Base-by-base conservation (phyloP, 2,113 vertebrate species). In the Felis chaus region DNA sequence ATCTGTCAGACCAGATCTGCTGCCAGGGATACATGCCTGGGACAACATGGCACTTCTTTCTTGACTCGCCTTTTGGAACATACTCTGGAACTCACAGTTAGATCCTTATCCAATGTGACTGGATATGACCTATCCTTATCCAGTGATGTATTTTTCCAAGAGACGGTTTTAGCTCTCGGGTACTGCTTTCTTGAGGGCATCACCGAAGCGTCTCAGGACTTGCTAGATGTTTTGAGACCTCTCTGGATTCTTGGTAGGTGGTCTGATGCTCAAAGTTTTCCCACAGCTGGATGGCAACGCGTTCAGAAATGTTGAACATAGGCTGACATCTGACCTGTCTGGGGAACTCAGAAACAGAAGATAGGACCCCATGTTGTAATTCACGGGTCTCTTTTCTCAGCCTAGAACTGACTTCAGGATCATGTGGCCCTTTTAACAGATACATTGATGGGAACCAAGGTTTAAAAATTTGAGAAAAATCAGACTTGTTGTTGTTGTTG, bases 381-480 rank as follows among this genome's bases (percentile, higher is more conserved):
- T 78, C 41, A 2, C 12, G 31, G 39, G 39, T 68, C 55, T 94
- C n/a, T 95, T 87, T 83, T 41, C 94, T 85, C 53, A 45, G 39
- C 1, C 18, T 36, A 74, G 84, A 57, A 55, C 65, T 23, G 71
- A 45, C n/a, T 25, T 84, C 31, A 50, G 23, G 53, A 36, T 29
- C 65, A n/a, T 7, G 11, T 27, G 48, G 19, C 53, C 86, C n/a
- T 92, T 97, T 92, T 9, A 48, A 79, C 45, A 50, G 53, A n/a
- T 21, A 25, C 1, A 31, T n/a, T 57, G 48, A 39, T 61, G 88
- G 50, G 14, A 50, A 14, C 41, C 1, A 55, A 80, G 45, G 41
- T 87, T 94, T 86, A 90, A 87, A 23, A 61, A 36, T 69, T 76
- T 7, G 61, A 68, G 81, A 95, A 96, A 94, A 92, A 31, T 48